phyloP scores from a whole-genome alignment of 53 echinoderm and acorn worm species.

The Hippasteria phrygiana region DNA sequence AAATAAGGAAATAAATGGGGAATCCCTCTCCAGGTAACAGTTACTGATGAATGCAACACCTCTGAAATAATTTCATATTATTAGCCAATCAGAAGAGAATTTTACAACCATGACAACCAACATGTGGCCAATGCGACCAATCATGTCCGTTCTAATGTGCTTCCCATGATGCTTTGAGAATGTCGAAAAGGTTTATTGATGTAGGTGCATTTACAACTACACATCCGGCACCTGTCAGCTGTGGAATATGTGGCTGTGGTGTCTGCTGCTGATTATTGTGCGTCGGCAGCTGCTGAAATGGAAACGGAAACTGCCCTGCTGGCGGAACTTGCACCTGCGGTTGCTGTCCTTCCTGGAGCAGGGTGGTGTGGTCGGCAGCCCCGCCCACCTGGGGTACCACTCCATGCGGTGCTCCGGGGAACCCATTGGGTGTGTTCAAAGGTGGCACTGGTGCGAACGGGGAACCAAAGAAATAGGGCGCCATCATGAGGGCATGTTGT shows the following conservation, averaged over 20 bases:
- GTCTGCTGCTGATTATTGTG: conserved; percentile 8
- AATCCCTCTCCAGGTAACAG: too few relatives aligned
- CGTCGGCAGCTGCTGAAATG: conserved; percentile 1
- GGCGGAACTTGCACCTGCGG: conserved; percentile 9
- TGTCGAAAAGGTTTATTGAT: too few relatives aligned
- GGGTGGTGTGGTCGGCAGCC: conserved; percentile 24
- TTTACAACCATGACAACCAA: too few relatives aligned
- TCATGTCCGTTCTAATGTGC: too few relatives aligned
- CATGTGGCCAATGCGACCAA: too few relatives aligned
- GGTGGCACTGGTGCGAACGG: conserved; percentile 14
- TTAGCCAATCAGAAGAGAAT: too few relatives aligned
- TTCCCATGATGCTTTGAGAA: too few relatives aligned
- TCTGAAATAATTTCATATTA: too few relatives aligned
- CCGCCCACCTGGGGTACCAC: conserved; percentile 4
- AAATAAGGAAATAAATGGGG: too few relatives aligned
- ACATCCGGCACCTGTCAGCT: conserved; percentile 27
- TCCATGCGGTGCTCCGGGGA: conserved; percentile 1
- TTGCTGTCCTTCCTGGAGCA: conserved; percentile 1
- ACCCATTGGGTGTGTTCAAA: not conserved
- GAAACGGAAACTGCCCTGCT: conserved; percentile 25
- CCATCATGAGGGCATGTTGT: conserved; percentile 64
- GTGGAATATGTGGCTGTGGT: conserved; percentile 43
- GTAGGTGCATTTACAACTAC: not conserved
- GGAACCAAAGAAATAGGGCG: conserved; percentile 65
- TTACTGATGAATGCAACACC: too few relatives aligned